Conservation (phyloP, 2,888 invertebrate genomes). For the Eurytoma californica region DNA sequence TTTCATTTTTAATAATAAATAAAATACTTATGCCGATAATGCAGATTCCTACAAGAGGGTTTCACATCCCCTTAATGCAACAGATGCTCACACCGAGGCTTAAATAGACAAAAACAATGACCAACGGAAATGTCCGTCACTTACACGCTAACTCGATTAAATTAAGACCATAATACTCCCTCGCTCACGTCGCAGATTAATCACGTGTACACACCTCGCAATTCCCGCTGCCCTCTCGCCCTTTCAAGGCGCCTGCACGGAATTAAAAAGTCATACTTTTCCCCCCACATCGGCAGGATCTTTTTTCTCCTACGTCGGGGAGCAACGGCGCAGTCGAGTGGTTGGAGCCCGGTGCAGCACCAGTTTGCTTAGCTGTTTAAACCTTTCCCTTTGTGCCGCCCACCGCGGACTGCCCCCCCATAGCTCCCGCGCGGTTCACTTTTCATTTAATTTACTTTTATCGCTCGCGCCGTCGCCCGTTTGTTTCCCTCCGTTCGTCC, state of each 20-base stretch:
- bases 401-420: conserved; percentile 18
- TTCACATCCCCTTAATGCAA: too few species aligned
- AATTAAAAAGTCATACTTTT: conserved; percentile 41
- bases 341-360: conserved; percentile 21
- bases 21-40: too few species aligned
- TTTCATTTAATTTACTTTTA: conserved; percentile 51
- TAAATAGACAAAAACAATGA: too few species aligned
- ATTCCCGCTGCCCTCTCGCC: too few species aligned
- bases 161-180: too few species aligned
- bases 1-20: too few species aligned
- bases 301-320: background rate
- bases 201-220: too few species aligned
- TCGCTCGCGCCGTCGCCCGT: background rate
- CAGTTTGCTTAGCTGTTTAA: conserved; percentile 52
- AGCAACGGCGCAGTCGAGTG: background rate
- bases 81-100: too few species aligned
- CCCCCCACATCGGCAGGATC: background rate
- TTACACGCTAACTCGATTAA: too few species aligned
- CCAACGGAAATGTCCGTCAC: too few species aligned
- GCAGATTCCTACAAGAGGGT: too few species aligned
- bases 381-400: conserved; percentile 42
- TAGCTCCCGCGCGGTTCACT: conserved; percentile 40
- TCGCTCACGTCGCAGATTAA: too few species aligned
- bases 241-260: background rate
- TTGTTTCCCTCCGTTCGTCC: background rate